Evolutionary conservation across 2,888 invertebrate species (phyloP).

Genomic region (Heteropelma amictum): DNA sequence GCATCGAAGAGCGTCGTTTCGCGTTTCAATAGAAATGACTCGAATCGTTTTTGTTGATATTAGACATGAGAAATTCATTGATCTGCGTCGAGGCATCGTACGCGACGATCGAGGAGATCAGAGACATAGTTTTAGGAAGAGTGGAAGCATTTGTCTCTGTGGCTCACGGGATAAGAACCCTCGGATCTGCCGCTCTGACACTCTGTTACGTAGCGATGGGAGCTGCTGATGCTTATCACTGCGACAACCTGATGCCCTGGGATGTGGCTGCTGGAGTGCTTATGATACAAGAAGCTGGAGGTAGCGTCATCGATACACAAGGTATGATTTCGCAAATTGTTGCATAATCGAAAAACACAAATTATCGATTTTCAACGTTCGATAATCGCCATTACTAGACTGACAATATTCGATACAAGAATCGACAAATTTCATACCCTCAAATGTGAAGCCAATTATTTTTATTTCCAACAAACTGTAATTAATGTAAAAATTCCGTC

Average conservation of each 20-base stretch:
- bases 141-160: conserved; percentile 71
- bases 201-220: conserved; percentile 87
- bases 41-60: not conserved
- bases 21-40: too few species aligned
- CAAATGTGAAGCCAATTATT: too few species aligned
- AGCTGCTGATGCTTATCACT: conserved; percentile 84
- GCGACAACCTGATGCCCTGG: conserved; percentile 89
- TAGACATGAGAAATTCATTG: conserved; percentile 68
- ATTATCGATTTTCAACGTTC: too few species aligned
- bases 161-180: conserved; percentile 82
- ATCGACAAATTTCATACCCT: too few species aligned
- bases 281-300: conserved; percentile 88
- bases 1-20: too few species aligned
- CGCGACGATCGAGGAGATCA: conserved; percentile 67
- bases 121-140: conserved; percentile 69
- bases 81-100: conserved; percentile 72
- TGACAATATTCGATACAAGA: too few species aligned
- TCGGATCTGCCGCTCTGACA: conserved; percentile 87
- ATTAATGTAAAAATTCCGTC: not conserved
- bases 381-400: too few species aligned
- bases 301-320: conserved; percentile 83
- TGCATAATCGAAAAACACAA: not conserved
- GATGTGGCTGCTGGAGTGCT: conserved; percentile 88
- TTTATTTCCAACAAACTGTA: too few species aligned
- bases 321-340: conserved; percentile 74